These are phyloP conservation scores for Elephas maximus DNA, from an alignment of 2,113 vertebrate species.

Conservation along the genomic window DNA sequence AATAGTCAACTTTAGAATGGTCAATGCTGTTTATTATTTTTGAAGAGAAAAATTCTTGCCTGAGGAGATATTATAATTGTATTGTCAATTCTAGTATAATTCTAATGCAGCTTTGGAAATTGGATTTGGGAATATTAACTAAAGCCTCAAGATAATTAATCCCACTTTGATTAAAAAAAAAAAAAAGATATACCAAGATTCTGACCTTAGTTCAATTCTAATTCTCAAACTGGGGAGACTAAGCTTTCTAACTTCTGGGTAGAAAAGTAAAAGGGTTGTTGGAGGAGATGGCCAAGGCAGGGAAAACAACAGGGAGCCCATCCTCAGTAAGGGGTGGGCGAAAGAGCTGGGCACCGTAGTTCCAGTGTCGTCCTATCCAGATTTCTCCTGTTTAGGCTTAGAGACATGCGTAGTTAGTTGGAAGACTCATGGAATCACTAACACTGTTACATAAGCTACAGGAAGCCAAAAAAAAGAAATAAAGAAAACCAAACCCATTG, in stretches of 20 bases:
- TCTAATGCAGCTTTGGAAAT: not conserved
- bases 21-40: not conserved
- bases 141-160: not conserved
- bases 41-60: not conserved
- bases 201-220: not conserved
- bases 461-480: not conserved
- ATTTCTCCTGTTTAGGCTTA: not conserved
- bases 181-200: not conserved
- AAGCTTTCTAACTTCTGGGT: not conserved
- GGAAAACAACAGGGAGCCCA: not conserved
- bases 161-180: not conserved
- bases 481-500: too few relatives aligned
- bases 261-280: not conserved
- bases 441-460: not conserved
- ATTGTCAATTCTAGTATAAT: not conserved
- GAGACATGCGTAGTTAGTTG: not conserved
- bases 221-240: not conserved
- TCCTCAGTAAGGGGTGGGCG: not conserved
- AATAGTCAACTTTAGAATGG: not conserved
- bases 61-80: not conserved
- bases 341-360: not conserved
- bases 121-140: not conserved
- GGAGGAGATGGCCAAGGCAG: not conserved
- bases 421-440: not conserved
- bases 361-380: accelerated